These are phyloP conservation scores for Candoia aspera DNA, from an alignment of 2,113 vertebrate genomes.

Conservation along the genomic window DNA sequence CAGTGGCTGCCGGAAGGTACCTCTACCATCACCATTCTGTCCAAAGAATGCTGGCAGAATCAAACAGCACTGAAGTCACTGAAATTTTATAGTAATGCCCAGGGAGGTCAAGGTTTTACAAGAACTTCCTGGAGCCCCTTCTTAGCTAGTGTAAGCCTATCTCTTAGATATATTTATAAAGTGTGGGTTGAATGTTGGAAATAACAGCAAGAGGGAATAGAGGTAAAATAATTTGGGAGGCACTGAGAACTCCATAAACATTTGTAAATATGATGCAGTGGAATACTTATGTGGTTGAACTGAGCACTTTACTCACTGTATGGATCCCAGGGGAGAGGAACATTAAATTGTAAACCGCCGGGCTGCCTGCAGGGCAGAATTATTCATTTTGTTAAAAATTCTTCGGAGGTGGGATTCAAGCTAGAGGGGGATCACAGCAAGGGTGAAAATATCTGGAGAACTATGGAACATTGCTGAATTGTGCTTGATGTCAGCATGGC, in stretches of 20 bases:
- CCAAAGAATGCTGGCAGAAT: neutral
- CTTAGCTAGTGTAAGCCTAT: neutral
- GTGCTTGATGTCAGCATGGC: neutral
- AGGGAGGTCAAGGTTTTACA: neutral
- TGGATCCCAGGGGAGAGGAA: neutral
- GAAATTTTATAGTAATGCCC: neutral
- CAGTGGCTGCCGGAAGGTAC: neutral
- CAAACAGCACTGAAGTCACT: neutral
- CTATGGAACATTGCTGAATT: neutral
- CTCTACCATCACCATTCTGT: neutral
- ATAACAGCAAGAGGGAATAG: neutral
- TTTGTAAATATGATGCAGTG: slow-evolving; percentile 16
- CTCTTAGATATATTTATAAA: slow-evolving; percentile 6
- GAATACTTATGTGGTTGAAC: neutral
- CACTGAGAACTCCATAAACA: neutral
- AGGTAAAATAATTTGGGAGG: neutral
- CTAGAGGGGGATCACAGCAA: neutral
- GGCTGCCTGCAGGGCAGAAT: neutral
- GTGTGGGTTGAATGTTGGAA: neutral
- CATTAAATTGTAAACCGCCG: neutral
- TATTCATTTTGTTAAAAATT: neutral
- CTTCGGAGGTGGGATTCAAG: neutral
- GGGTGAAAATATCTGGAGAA: neutral
- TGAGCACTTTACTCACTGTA: neutral
- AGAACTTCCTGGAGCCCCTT: neutral